Evolutionary conservation across 2,797 vertebrate genomes (phyloP), one percentile per base, ranked within the genome.

Genomic region (Mormyrops boulengeri): DNA sequence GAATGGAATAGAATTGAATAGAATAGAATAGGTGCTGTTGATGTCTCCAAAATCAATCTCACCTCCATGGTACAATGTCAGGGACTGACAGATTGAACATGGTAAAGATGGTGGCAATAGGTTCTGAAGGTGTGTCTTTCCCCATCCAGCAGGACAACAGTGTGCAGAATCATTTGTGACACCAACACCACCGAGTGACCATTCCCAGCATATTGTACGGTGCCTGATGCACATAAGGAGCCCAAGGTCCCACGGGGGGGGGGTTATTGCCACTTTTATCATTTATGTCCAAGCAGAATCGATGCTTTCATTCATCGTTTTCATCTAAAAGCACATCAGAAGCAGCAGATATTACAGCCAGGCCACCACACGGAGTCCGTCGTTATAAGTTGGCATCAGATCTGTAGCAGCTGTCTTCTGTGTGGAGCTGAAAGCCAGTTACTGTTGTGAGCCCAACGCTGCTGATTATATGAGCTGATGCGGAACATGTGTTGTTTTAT

Each of bases 401-500:
- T 80, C 73, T 80, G 73, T n/a, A 19, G 38, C 34, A 80, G 17
- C 38, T 44, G 73, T 80, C 73, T 80, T 80, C 73, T 41, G 73
- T 44, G 34, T 2, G 73, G 19, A 80, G 44, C 38, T 41, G 73
- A 80, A 80, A 80, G 73, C 73, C 38, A 41, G 19, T 19, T 19
- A 44, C 73, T 80, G 34, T 19, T 80, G 17, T 80, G 38, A 80
- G 38, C 73, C 73, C 73, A 7, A 44, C 41, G n/a, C 73, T 80
- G 73, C 73, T 80, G 73, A 80, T 80, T 80, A 80, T 80, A 80
- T n/a, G 19, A 80, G 73, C 17, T 41, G 38, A 80, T 80, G 73
- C 30, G 38, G 66, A 73, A 73, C 66, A 73, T 73, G 66, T 73
- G 66, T 73, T 73, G 66, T 34, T 80, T 80, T 80, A 80, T 80